Evolutionary conservation across 2,888 invertebrate species (phyloP), one percentile per base, ranked within the genome.

Genomic region (Siphonodentalium dalli): DNA sequence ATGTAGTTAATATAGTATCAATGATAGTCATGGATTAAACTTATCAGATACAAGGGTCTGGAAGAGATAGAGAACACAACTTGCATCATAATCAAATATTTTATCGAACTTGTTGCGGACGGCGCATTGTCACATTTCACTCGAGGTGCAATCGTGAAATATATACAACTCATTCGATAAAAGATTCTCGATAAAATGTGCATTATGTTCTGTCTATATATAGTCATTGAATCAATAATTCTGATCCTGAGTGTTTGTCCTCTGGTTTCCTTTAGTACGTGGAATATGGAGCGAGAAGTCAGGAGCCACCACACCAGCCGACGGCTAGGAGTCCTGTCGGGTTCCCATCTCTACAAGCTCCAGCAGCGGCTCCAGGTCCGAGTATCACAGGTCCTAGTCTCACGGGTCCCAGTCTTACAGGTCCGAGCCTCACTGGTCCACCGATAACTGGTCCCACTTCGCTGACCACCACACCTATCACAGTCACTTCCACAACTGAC

Each of bases 271-370:
- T 66, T 6, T 71, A 85, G 84, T 97, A 93, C 76, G 89, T 96
- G 3, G 94, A 96, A 75, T 95, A 89, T 77, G 96, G 96, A 28
- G 86, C 91, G 41, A 89, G 92, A 77, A 90, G 90, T 56, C 88
- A 90, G 79, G 95, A 96, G 76, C 96, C 96, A 8, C 93, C 94
- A 0, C 86, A 86, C 28, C 88, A 90, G 70, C 89, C 90, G 0
- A 89, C 89, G 70, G 26, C 29, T 90, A 90, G 3, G 85, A 88
- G 4, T 88, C 89, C n/a, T n/a, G n/a, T n/a, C n/a, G n/a, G n/a
- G n/a, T n/a, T 89, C 47, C 89, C 88, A 0, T 63, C 68, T 42
- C 57, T 0, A 87, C 88, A 82, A 85, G 86, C 33, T 87, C 87
- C 2, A 65, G 73, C 28, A 68, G 72, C n/a, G n/a, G n/a, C n/a